Conservation (phyloP, 2,888 invertebrate genomes). For the Exephanes ischioxanthus region DNA sequence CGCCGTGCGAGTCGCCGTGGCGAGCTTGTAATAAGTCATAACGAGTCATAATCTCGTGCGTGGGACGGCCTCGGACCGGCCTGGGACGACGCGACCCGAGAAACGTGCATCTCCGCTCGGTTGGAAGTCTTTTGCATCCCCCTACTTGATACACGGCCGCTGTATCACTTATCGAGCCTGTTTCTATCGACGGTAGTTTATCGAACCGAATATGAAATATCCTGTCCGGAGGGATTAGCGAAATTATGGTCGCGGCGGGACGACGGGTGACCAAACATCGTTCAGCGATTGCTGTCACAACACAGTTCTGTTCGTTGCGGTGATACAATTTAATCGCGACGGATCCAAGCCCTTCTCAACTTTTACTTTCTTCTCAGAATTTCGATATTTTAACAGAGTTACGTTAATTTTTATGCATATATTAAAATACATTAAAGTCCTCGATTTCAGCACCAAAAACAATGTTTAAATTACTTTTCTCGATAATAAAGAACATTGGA, state of each 20-base stretch:
- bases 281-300: background rate
- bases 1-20: constrained; percentile 59
- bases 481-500: no score
- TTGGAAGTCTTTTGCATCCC: constrained; percentile 12
- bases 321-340: background rate
- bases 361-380: background rate
- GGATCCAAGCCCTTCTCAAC: background rate
- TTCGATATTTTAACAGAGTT: background rate
- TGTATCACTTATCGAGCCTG: background rate
- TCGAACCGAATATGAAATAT: constrained; percentile 5
- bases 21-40: constrained; percentile 68
- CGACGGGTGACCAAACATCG: constrained; percentile 17
- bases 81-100: constrained; percentile 35
- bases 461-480: no score
- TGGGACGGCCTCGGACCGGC: constrained; percentile 56
- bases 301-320: background rate
- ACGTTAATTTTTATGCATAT: background rate
- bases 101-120: constrained; percentile 8
- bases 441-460: no score
- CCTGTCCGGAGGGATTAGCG: background rate
- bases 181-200: background rate
- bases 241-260: background rate
- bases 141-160: background rate
- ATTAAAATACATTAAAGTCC: no score
- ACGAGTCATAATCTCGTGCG: constrained; percentile 67